A percentile compares a stretch with the other conserved stretches of the same genome.
Conservation (phyloP, 2,113 vertebrate species). For the Hypanus sabinus region DNA sequence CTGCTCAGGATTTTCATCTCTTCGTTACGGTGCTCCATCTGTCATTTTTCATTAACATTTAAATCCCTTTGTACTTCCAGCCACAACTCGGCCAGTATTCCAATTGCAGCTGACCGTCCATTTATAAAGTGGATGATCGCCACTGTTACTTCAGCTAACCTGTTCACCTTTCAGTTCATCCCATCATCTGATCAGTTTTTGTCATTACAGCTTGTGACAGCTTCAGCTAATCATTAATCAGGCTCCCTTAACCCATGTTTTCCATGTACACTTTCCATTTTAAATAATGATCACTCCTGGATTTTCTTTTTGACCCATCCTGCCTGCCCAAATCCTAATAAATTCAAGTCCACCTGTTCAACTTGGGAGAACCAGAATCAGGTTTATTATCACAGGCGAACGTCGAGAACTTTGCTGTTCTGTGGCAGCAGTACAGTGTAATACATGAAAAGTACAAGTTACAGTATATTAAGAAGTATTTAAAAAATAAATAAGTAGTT, state of each 20-base stretch:
- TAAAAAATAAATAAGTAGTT: no score
- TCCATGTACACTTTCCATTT: background rate
- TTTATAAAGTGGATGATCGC: background rate
- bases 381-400: no score
- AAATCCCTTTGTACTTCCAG: background rate
- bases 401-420: no score
- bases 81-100: background rate
- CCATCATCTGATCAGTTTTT: background rate
- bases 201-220: background rate
- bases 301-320: background rate
- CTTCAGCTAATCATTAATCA: background rate
- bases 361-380: background rate
- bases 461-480: no score
- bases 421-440: no score
- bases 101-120: background rate
- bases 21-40: background rate
- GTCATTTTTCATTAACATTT: background rate
- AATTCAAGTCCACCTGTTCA: background rate
- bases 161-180: no score
- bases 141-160: background rate
- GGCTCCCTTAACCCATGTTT: no score
- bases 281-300: background rate
- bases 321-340: background rate
- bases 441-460: no score
- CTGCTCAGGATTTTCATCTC: background rate